Evolutionary conservation across 2,888 invertebrate genomes (phyloP).

Genomic region (Oithona nana): DNA sequence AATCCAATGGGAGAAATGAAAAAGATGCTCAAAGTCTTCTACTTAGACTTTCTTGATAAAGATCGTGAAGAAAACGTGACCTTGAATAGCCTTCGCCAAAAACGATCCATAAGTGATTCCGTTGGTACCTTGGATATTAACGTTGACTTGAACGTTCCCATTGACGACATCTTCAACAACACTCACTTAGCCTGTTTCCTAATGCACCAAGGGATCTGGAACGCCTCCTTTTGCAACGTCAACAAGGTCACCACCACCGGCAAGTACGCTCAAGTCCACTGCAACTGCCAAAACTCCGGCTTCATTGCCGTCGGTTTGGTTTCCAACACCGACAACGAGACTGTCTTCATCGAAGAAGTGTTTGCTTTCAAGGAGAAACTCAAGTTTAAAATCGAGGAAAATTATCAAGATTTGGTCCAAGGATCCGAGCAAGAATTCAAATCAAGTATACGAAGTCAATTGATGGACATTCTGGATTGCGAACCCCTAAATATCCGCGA

Average conservation of each 20-base stretch:
- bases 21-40: no score
- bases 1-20: no score
- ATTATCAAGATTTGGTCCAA: not conserved
- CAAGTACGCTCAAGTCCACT: not conserved
- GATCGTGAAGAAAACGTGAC: no score
- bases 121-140: no score
- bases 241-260: not conserved
- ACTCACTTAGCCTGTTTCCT: no score
- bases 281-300: constrained; percentile 4
- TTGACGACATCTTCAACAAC: no score
- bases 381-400: not conserved
- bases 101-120: no score
- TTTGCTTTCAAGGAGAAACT: not conserved
- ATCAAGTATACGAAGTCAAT: not conserved
- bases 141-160: no score
- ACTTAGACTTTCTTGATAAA: no score
- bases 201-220: no score
- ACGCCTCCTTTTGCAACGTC: not conserved
- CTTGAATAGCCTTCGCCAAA: no score
- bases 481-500: not conserved
- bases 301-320: constrained; percentile 5
- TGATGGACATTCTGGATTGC: not conserved
- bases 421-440: not conserved
- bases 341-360: not conserved
- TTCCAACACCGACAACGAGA: not conserved